Base-by-base conservation (phyloP, 53 echinoderm and acorn worm species). In the Hippasteria phrygiana region DNA sequence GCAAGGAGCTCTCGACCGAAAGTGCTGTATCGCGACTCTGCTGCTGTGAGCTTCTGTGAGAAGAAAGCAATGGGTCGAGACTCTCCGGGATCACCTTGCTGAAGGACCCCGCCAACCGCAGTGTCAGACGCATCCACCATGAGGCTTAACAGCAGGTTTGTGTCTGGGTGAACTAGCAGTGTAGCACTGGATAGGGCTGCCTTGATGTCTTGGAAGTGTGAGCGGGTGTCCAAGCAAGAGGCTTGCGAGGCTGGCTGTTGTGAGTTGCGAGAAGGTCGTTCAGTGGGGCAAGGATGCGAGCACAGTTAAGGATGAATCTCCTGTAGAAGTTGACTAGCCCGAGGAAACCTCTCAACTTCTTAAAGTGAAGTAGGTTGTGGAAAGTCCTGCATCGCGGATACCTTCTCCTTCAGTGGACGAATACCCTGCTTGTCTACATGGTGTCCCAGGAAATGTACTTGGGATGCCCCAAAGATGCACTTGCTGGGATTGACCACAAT, bases 281-380 rank as follows among this genome's bases (percentile, higher is more conserved):
- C 5, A 90, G 66, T 5, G 89, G 89, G 13, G 54, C 70, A 10
- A 87, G 17, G 0, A 75, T 48, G 38, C 74, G 80, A 13, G 92
- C 90, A 73, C 86, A 88, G 42, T 80, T 39, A 16, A 87, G 89
- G 16, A 91, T 73, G 42, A 94, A 94, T 18, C 89, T 69, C 10
- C 91, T 55, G 53, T 88, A 91, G 56, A 93, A 91, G 34, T 93
- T 93, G 28, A 91, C 80, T 0, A 93, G 74, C 8, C 87, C 93
- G 3, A 93, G 78, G 43, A 87, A 93, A 62, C 86, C 88, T 7
- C 93, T 62, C 18, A 93, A 56, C 35, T 80, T 87, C 64, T 77
- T 73, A n/a, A 0, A 87, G 34, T 75, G 90, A 84, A 33, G 73
- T 90, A 3, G 87, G 91, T 45, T 48, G 73, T 0, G 81, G 72